phyloP scores from a whole-genome alignment of 1,140 invertebrate species.

The Antheraea pernyi region DNA sequence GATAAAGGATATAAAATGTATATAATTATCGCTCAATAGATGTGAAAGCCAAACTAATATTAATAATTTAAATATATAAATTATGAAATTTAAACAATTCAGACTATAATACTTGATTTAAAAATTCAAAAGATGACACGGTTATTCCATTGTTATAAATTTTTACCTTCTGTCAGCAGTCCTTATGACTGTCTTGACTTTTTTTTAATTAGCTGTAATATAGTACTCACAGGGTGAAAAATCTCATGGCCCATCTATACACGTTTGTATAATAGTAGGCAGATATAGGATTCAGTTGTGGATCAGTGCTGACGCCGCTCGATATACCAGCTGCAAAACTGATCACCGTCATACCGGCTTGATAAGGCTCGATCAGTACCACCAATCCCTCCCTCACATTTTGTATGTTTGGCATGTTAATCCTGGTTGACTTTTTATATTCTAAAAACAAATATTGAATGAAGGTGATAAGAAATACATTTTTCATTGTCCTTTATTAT shows the following conservation, averaged over 20 bases:
- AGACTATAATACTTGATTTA: too few relatives aligned
- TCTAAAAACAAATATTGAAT: neutral
- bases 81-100: too few relatives aligned
- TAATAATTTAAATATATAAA: too few relatives aligned
- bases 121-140: too few relatives aligned
- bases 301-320: slow-evolving; percentile 26
- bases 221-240: slow-evolving; percentile 50
- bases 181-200: too few relatives aligned
- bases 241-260: slow-evolving; percentile 49
- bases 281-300: slow-evolving; percentile 44
- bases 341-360: slow-evolving; percentile 38
- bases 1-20: too few relatives aligned
- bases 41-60: too few relatives aligned
- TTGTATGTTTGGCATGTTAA: slow-evolving; percentile 26
- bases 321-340: slow-evolving; percentile 29
- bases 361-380: slow-evolving; percentile 45
- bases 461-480: neutral
- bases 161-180: too few relatives aligned
- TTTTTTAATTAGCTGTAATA: neutral
- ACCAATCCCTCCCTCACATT: slow-evolving; percentile 38
- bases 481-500: too few relatives aligned
- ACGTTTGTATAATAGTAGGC: slow-evolving; percentile 52
- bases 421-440: neutral
- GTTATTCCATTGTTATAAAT: too few relatives aligned
- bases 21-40: too few relatives aligned